phyloP scores from a whole-genome alignment of 2,113 vertebrate genomes.

The Cavia porcellus region DNA sequence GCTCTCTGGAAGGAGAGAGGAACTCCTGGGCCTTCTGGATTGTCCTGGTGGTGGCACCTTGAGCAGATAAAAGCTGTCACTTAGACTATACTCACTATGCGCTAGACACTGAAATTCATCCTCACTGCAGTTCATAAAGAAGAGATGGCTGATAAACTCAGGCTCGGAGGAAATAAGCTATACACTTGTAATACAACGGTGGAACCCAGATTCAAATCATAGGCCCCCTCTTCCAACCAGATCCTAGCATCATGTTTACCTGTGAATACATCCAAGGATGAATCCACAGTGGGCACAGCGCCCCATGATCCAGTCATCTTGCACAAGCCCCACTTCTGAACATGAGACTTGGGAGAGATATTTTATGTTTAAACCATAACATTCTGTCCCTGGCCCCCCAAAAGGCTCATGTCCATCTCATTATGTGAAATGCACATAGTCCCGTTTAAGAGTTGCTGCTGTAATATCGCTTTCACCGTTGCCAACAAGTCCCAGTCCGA shows the following conservation, averaged over 20 bases:
- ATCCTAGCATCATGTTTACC: neutral
- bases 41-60: neutral
- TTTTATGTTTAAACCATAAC: neutral
- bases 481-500: neutral
- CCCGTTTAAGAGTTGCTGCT: neutral
- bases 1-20: neutral
- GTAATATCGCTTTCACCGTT: neutral
- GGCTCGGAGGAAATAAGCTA: neutral
- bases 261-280: neutral
- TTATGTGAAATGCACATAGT: neutral
- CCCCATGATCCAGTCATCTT: neutral
- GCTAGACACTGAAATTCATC: neutral
- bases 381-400: neutral
- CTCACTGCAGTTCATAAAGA: neutral
- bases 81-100: neutral
- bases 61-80: neutral
- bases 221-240: neutral
- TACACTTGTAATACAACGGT: neutral
- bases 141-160: neutral
- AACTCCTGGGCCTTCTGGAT: neutral
- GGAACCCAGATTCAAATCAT: neutral
- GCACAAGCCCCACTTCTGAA: neutral
- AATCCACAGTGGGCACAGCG: neutral
- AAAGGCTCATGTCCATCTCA: neutral
- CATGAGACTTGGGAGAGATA: neutral